phyloP scores from a whole-genome alignment of 2,888 invertebrate species.

The Alloplasta piceator region DNA sequence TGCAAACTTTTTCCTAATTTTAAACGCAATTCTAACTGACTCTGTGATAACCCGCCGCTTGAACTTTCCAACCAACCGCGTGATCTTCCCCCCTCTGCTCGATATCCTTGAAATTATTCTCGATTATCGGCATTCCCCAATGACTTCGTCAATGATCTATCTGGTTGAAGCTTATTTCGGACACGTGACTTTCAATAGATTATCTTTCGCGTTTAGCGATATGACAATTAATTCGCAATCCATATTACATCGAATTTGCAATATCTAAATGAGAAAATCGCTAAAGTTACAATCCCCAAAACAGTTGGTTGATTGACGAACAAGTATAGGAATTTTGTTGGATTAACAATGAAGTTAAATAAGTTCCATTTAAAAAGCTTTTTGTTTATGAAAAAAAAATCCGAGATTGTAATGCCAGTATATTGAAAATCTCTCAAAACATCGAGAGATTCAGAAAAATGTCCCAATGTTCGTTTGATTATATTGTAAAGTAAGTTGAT shows the following conservation, averaged over 20 bases:
- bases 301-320: neutral
- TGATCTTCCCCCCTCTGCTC: constrained; percentile 32
- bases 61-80: constrained; percentile 51
- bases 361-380: too few relatives aligned
- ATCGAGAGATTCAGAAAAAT: too few relatives aligned
- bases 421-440: too few relatives aligned
- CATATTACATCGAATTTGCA: constrained; percentile 13
- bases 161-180: constrained; percentile 23
- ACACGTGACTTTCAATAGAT: constrained; percentile 21
- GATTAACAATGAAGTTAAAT: too few relatives aligned
- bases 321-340: neutral
- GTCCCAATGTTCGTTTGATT: too few relatives aligned
- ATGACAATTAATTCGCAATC: constrained; percentile 21
- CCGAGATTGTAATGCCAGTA: too few relatives aligned
- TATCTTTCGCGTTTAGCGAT: constrained; percentile 26
- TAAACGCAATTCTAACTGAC: neutral
- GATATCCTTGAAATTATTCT: constrained; percentile 63
- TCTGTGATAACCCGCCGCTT: constrained; percentile 53
- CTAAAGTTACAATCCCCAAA: neutral
- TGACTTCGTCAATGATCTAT: constrained; percentile 52
- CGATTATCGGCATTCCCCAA: constrained; percentile 51
- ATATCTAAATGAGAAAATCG: neutral
- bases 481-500: too few relatives aligned
- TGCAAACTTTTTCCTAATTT: neutral
- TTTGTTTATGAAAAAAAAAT: too few relatives aligned